Conservation (phyloP, 2,113 vertebrate genomes). For the Corythaixoides concolor region DNA sequence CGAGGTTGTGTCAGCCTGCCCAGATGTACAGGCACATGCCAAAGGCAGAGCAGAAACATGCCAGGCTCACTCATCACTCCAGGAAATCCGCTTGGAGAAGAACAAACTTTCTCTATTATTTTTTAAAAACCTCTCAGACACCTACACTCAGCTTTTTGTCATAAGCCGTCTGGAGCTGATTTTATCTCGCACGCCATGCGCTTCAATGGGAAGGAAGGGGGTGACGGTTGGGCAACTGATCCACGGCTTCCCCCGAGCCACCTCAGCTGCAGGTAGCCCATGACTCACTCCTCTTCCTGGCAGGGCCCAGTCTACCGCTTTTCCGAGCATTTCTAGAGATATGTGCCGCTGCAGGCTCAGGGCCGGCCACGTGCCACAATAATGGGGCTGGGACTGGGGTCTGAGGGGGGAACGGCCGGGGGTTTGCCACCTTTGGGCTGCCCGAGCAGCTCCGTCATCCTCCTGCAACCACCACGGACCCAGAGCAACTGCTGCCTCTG, state of each 20-base stretch:
- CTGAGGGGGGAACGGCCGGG: not conserved
- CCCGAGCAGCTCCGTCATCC: not conserved
- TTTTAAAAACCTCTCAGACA: not conserved
- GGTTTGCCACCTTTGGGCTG: not conserved
- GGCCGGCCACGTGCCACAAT: not conserved
- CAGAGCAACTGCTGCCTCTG: not conserved
- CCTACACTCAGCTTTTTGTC: not conserved
- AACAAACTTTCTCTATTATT: conserved; percentile 41
- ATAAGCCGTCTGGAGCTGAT: not conserved
- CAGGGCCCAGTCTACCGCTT: not conserved
- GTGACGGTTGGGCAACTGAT: not conserved
- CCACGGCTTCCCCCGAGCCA: not conserved
- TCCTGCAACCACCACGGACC: rapidly evolving
- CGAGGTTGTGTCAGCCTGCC: not conserved
- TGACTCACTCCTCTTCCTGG: not conserved
- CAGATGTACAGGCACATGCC: not conserved
- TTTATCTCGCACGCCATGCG: not conserved
- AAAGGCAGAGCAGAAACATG: not conserved
- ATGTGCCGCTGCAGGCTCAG: not conserved
- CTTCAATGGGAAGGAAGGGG: not conserved
- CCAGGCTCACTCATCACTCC: conserved; percentile 1
- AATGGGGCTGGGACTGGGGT: not conserved
- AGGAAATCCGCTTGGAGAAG: conserved; percentile 33
- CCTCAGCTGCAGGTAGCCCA: not conserved
- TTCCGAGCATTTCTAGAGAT: not conserved